Base-by-base conservation (phyloP, 2,888 invertebrate species). In the Ichneumoninae sp. region DNA sequence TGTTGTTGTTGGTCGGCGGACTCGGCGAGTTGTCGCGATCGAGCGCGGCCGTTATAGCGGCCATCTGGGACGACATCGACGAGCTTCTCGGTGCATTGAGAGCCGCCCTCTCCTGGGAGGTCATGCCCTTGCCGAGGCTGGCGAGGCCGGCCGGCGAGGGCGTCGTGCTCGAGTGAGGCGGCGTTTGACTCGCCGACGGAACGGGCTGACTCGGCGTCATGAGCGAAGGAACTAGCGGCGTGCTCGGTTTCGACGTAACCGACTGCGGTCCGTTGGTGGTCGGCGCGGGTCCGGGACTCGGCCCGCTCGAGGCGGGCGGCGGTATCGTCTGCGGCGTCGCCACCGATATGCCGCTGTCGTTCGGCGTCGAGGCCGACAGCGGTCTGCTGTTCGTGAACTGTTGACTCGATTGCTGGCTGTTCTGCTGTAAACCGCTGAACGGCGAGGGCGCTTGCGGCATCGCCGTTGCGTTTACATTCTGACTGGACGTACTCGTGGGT, bases 61-160 rank as follows among this genome's bases (percentile, higher is more conserved):
- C 96, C 95, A 96, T 96, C 92, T 96, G 96, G 10, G 96, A 96
- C 26, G 96, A 96, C 92, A 96, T 95, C 22, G 95, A 95, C n/a
- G 95, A 94, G 83, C 89, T 92, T 87, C 95, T 93, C 1, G 94
- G 93, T 0, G 95, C 94, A 79, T 94, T 94, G 10, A 94, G 90
- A 0, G 95, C 95, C 0, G 95, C 95, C 79, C 95, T 92, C 86
- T 95, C 95, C 76, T 95, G 94, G 87, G 94, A 94, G 71, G 94
- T 94, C 95, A 95, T 95, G 83, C 95, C 94, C 91, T 94, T 94
- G 82, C 95, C 95, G 65, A 95, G 90, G 84, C 95, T 94, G 33
- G 94, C 94, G 16, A 92, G 87, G 0, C 92, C 91, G 0, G 90
- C 92, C 0, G 93, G 93, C n/a, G 93, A 93, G 1, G 93, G 93